Base-by-base conservation (phyloP, 2,797 vertebrate genomes). In the Hybognathus amarus region DNA sequence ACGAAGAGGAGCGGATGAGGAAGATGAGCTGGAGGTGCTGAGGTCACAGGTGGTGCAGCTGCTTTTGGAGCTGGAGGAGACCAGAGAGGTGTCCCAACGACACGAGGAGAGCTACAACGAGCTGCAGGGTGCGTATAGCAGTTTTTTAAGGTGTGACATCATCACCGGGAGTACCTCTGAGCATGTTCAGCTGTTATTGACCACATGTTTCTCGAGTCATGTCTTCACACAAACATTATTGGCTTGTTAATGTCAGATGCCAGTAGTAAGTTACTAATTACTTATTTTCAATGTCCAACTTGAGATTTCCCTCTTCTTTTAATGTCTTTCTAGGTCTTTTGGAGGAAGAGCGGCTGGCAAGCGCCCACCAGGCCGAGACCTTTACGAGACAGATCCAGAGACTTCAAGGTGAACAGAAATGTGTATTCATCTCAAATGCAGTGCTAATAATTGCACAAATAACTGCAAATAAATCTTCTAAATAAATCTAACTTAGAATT, bases 341-440 rank as follows among this genome's bases (percentile, higher is more conserved):
- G 85, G 97, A 97, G 50, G 97, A 97, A 1, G 96, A 97, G 86
- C 94, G 96, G 0, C 89, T 97, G 88, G 95, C 96, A 33, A 97
- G 96, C 0, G 95, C 96, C 6, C 94, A 96, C 83, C 97, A 97
- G 90, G 96, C 97, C 0, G 97, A 97, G 90, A 95, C 91, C 70
- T 97, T 97, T 91, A 96, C 95, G 83, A 93, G 96, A 87, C 95
- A 97, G 90, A 97, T 97, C 91, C 96, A 97, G 90, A 93, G 93
- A 54, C 95, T 97, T 27, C 96, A 97, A 93, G 96, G 97, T 97
- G 73, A 73, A 42, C 6, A 38, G 24, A 81, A 59, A 30, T 64
- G 24, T 64, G n/a, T 6, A 27, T 12, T 6, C n/a, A 13, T 77
- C 10, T 59, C 15, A 27, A 27, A 61, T 12, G 12, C 18, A 59